phyloP scores from a whole-genome alignment of 2,888 invertebrate species.

The Sphaerophoria taeniata region DNA sequence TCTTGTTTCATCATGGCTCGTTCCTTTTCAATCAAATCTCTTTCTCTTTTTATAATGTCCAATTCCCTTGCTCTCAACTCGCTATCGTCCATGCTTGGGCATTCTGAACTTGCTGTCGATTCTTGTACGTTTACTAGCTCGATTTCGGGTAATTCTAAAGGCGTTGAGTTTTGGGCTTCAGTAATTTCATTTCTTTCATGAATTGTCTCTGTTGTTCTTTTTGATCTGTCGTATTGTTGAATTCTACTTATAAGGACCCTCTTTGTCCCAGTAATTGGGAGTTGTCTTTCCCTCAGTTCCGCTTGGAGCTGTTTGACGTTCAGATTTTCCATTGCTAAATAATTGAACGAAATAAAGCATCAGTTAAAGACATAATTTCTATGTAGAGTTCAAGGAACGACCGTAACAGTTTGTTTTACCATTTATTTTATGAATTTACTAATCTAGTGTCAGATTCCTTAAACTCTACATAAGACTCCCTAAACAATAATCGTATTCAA shows the following conservation, averaged over 20 bases:
- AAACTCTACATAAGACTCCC: too few species aligned
- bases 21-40: conserved; percentile 7
- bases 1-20: conserved; percentile 14
- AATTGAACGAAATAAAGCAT: neutral
- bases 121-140: neutral
- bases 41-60: conserved; percentile 24
- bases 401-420: neutral
- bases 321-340: conserved; percentile 5
- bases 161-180: neutral
- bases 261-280: conserved; percentile 18
- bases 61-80: conserved; percentile 12
- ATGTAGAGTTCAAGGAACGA: neutral
- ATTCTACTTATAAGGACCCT: conserved; percentile 11
- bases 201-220: neutral
- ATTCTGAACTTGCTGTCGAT: neutral
- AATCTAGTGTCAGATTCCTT: too few species aligned
- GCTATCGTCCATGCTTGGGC: neutral
- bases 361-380: neutral
- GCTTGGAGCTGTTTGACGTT: neutral
- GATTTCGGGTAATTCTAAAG: neutral
- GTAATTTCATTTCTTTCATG: neutral
- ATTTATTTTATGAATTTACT: too few species aligned
- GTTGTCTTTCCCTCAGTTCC: conserved; percentile 8
- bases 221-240: neutral
- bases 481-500: too few species aligned